Conservation (phyloP, 2,888 invertebrate genomes). For the Cryptocephalus moraei region DNA sequence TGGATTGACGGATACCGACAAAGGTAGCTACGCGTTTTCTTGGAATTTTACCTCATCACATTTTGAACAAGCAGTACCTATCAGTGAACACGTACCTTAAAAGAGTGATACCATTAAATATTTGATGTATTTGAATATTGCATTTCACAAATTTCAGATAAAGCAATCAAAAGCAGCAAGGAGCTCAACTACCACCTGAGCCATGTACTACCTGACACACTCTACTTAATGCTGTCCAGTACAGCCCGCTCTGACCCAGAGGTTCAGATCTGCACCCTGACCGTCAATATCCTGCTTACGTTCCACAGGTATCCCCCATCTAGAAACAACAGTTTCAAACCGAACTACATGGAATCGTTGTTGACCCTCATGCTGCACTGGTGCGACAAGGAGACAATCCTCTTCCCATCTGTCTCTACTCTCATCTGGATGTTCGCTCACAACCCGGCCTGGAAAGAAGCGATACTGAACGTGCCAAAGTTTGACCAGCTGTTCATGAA, state of each 20-base stretch:
- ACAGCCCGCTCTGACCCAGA: constrained; percentile 52
- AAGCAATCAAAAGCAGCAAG: too few relatives aligned
- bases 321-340: constrained; percentile 50
- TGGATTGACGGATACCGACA: too few relatives aligned
- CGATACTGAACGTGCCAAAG: constrained; percentile 27
- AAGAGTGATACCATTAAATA: too few relatives aligned
- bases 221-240: constrained; percentile 32
- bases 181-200: too few relatives aligned
- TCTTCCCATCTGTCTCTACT: constrained; percentile 56
- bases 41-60: too few relatives aligned
- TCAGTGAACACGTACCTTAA: too few relatives aligned
- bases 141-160: too few relatives aligned
- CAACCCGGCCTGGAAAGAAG: constrained; percentile 40
- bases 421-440: constrained; percentile 57
- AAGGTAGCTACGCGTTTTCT: too few relatives aligned
- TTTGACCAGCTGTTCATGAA: constrained; percentile 23
- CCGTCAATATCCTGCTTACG: constrained; percentile 53
- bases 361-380: constrained; percentile 56
- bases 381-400: constrained; percentile 53
- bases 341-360: constrained; percentile 48
- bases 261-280: constrained; percentile 44
- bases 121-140: too few relatives aligned
- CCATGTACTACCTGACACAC: constrained; percentile 28
- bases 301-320: constrained; percentile 53
- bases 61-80: too few relatives aligned